Conservation (phyloP, 2,888 invertebrate species). For the Epirrhoe alternata region DNA sequence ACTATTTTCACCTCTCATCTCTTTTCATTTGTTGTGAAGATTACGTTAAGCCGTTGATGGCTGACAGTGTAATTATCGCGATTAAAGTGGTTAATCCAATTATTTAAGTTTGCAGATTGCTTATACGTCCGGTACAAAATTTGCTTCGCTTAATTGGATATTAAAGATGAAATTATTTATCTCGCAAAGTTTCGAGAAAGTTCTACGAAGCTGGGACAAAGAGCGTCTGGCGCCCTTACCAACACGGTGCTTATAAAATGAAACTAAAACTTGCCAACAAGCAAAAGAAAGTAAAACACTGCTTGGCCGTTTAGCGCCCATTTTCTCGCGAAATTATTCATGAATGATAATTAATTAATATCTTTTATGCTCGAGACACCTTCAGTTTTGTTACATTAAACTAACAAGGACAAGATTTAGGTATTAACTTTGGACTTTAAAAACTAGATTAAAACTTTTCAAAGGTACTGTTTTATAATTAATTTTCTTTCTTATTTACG, state of each 20-base stretch:
- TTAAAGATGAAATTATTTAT: constrained; percentile 80
- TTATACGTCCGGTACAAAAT: constrained; percentile 58
- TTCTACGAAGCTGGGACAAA: constrained; percentile 68
- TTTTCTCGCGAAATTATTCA: constrained; percentile 62
- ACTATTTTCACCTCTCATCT: constrained; percentile 7
- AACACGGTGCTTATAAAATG: constrained; percentile 52
- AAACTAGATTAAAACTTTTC: background rate
- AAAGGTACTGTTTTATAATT: background rate
- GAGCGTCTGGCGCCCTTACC: constrained; percentile 52
- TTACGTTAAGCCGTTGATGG: background rate
- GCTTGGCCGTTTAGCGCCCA: constrained; percentile 55
- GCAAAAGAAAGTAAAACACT: constrained; percentile 61
- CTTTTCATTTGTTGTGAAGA: background rate
- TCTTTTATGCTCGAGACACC: background rate
- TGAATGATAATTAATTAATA: constrained; percentile 43
- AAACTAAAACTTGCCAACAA: constrained; percentile 63
- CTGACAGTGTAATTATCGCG: constrained; percentile 22
- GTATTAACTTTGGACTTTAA: background rate
- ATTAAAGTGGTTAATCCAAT: constrained; percentile 40
- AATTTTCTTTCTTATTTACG: no score
- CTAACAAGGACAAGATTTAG: background rate
- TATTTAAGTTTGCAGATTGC: constrained; percentile 64
- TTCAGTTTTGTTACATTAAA: background rate
- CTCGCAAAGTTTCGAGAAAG: constrained; percentile 66
- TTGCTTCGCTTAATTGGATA: constrained; percentile 70